A percentile compares a stretch with the other conserved stretches of the same genome.
Conservation (phyloP, 2,888 invertebrate species). For the Ethmia dodecea region DNA sequence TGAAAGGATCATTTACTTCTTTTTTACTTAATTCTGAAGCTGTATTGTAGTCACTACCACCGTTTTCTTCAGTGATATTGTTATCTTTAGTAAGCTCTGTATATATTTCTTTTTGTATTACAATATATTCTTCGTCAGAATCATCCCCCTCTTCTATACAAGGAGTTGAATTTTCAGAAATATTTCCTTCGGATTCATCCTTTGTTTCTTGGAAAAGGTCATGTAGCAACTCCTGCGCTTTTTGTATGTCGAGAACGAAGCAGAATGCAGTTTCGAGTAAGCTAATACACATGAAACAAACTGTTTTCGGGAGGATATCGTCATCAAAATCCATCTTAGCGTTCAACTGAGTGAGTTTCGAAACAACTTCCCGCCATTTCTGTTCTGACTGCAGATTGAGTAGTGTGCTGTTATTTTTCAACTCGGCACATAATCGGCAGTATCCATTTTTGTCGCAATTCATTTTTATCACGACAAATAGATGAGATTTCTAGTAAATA, state of each 20-base stretch:
- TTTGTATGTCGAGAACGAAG: slow-evolving; percentile 41
- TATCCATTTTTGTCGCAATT: slow-evolving; percentile 20
- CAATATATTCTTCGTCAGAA: too few species aligned
- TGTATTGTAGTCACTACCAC: too few species aligned
- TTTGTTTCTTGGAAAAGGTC: slow-evolving; percentile 14
- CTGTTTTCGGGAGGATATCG: slow-evolving; percentile 36
- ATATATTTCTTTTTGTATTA: too few species aligned
- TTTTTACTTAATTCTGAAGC: slow-evolving; percentile 32
- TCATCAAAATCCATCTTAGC: slow-evolving; percentile 32
- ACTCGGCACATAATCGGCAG: slow-evolving; percentile 46
- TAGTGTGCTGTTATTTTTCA: slow-evolving; percentile 35
- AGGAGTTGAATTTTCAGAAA: too few species aligned
- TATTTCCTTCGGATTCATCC: background rate
- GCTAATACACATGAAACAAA: slow-evolving; percentile 43
- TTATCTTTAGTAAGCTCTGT: too few species aligned
- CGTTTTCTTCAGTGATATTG: too few species aligned
- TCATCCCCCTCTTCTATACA: too few species aligned
- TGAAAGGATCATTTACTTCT: slow-evolving; percentile 18
- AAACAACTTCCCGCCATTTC: slow-evolving; percentile 28
- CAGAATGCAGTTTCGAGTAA: slow-evolving; percentile 40
- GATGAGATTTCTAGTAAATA: background rate
- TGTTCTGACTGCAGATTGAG: slow-evolving; percentile 31
- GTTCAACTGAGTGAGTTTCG: slow-evolving; percentile 39
- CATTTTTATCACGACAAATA: background rate
- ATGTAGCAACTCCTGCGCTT: slow-evolving; percentile 36